Base-by-base conservation (phyloP, 1,140 invertebrate species). In the Drosophila subpulchrella region DNA sequence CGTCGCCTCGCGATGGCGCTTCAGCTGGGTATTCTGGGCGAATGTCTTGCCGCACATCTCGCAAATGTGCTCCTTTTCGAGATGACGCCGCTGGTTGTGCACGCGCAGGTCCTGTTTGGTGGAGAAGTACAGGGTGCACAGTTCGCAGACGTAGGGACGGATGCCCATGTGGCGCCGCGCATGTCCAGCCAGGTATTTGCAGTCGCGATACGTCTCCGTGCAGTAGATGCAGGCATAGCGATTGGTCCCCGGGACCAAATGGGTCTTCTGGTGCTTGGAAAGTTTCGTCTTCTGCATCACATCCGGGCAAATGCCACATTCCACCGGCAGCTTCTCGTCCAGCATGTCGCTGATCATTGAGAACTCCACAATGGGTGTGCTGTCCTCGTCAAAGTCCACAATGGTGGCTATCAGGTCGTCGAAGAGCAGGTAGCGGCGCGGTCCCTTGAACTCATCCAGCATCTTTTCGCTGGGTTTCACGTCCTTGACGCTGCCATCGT, bases 31-130 rank as follows among this genome's bases (percentile, higher is more conserved):
- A 20, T 91, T 89, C 53, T 91, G 90, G 0, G 90, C 81, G 57
- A 91, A 91, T 0, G 83, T 90, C 47, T 91, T 91, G 44, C 90
- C 90, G 54, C 90, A 91, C 51, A 91, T 74, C 48, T 91, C 90
- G 39, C 90, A 91, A n/a, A 91, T 89, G 42, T 91, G 90, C 54
- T 91, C 90, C 54, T 91, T 91, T n/a, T 88, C 72, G 24, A 89
- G 47, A 36, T 91, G 90, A 1, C 90, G 68, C 0, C 90, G 81
- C 66, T 91, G 90, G 12, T 91, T 91, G 55, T 91, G 90, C 0
- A 91, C 90, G 0, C 81, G 74, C 36, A 91, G 39, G 34, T 91
- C 90, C 67, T 91, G 90, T 41, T 91, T 91, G 24, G 90, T 91
- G 24, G 83, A 85, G 32, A 91, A 91, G 36, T 91, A 91, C 36